A percentile compares a stretch with the other conserved stretches of the same genome.
Evolutionary conservation across 2,113 vertebrate genomes (phyloP).

Genomic region (Archocentrus centrarchus): DNA sequence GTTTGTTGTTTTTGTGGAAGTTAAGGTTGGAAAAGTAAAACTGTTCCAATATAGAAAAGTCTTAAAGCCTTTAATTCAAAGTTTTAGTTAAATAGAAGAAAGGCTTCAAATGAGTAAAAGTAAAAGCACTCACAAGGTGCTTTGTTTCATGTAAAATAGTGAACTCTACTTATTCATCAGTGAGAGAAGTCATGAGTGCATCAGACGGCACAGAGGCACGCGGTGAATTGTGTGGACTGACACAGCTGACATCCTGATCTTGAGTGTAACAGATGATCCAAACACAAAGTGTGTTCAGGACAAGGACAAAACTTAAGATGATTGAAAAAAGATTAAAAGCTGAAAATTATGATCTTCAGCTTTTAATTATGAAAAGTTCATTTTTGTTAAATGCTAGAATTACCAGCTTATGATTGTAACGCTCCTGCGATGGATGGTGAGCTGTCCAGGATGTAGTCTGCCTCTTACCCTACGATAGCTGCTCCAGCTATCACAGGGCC

Average conservation of each 20-base stretch:
- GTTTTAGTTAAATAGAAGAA: background rate
- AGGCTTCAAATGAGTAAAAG: background rate
- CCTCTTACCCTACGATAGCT: background rate
- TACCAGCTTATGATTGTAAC: background rate
- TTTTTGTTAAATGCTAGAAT: background rate
- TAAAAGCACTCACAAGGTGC: background rate
- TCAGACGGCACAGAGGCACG: background rate
- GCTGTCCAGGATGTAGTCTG: background rate
- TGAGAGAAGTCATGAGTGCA: background rate
- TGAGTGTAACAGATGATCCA: background rate
- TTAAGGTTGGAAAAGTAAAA: background rate
- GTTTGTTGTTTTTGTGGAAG: background rate
- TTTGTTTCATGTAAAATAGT: background rate
- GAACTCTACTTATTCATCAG: background rate
- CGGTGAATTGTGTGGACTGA: background rate
- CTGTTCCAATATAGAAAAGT: background rate
- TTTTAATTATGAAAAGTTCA: background rate
- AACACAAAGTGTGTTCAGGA: background rate
- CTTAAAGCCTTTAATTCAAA: background rate
- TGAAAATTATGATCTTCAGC: accelerated
- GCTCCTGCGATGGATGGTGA: background rate
- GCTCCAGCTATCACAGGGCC: background rate
- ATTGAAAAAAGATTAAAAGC: background rate
- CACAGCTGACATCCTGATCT: background rate
- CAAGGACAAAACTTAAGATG: background rate